phyloP scores from a whole-genome alignment of 2,888 invertebrate genomes.

The Athrips mouffetella region DNA sequence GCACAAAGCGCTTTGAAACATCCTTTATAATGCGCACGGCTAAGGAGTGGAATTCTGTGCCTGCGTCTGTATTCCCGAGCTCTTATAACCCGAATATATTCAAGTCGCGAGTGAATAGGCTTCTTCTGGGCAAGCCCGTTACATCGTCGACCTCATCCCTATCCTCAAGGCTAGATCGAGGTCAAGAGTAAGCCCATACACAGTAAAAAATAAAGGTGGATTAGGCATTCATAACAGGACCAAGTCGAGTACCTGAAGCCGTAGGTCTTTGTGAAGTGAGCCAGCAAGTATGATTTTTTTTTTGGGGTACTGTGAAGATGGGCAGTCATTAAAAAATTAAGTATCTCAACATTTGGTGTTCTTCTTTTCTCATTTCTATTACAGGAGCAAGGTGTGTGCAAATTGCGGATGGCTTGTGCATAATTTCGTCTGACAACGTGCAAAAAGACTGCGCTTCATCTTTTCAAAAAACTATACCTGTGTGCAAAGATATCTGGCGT shows the following conservation, averaged over 20 bases:
- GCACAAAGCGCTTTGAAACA: no score
- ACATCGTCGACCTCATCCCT: no score
- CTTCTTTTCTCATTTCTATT: constrained; percentile 14
- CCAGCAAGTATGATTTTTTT: constrained; percentile 6
- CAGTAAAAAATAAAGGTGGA: no score
- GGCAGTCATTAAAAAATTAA: constrained; percentile 13
- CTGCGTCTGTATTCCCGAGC: no score
- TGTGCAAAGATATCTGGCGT: constrained; percentile 19
- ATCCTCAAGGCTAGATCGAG: no score
- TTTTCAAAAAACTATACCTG: constrained; percentile 18
- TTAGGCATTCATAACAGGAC: constrained; percentile 11
- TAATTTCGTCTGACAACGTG: constrained; percentile 15
- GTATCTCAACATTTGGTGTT: constrained; percentile 11
- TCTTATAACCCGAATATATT: no score
- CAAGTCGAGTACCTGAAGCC: constrained; percentile 7
- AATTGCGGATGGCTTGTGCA: constrained; percentile 16
- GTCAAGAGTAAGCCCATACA: no score
- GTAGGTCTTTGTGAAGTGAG: background rate
- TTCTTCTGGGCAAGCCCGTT: no score
- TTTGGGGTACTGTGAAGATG: constrained; percentile 19
- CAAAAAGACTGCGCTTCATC: constrained; percentile 17
- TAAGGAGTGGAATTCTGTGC: no score
- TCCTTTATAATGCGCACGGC: no score
- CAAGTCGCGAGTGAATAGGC: no score
- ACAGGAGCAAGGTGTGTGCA: constrained; percentile 19